Base-by-base conservation (phyloP, 2,797 vertebrate genomes). In the Xiphophorus birchmanni region DNA sequence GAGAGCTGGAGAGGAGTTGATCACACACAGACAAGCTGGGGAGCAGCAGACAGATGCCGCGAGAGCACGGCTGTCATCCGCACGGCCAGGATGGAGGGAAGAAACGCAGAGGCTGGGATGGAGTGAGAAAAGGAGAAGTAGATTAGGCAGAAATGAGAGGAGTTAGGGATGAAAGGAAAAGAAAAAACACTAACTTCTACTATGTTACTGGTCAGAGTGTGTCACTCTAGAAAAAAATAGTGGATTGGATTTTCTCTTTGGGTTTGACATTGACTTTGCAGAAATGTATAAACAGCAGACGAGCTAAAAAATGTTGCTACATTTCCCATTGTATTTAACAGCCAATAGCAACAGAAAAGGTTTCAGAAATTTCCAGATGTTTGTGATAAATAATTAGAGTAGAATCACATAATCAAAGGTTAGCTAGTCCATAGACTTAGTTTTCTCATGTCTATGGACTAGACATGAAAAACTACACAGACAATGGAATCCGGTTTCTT, bases 31-130 rank as follows among this genome's bases (percentile, higher is more conserved):
- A 94, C 95, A 95, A 95, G 94, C 94, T 94, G 94, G 92, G 93
- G 94, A 95, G 92, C 94, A 95, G 95, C 94, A 95, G 95, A 95
- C 94, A 95, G 95, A 96, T 95, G 95, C 95, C 95, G 95, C 81
- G 87, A 92, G 93, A 96, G 94, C 92, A 93, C 81, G 91, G 91
- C 93, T 95, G 95, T 94, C 94, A 90, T 92, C 93, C 90, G 23
- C 84, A 78, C 84, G 88, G 90, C 88, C 89, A 90, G 90, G 89
- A 93, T 74, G 86, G 87, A 90, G 90, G 80, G 81, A 89, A 82
- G 75, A 56, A 72, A 52, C 67, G 74, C 69, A n/a, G 67, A 79
- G 80, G 78, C 52, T 42, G 67, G 65, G 83, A 78, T 47, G 76
- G 75, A 80, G 78, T n/a, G 60, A 72, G 72, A 65, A 72, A 65